Conservation (phyloP, 2,113 vertebrate species). For the Rattus rattus region DNA sequence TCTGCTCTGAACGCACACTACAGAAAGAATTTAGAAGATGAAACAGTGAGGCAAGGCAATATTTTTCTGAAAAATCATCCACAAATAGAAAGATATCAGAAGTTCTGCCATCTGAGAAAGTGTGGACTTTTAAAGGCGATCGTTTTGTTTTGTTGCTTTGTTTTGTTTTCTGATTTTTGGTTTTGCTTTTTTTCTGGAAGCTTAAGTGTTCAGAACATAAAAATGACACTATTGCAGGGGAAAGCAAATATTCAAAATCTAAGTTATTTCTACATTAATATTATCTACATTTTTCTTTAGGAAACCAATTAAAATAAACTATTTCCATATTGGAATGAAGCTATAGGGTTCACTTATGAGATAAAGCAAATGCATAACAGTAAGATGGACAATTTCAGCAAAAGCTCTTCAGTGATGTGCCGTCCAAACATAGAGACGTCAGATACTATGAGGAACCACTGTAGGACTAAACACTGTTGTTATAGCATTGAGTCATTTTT, state of each 20-base stretch:
- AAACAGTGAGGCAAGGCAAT: background rate
- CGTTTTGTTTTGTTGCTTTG: background rate
- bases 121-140: background rate
- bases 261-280: background rate
- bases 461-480: background rate
- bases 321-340: conserved; percentile 18
- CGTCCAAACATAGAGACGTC: background rate
- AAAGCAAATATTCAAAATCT: background rate
- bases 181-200: background rate
- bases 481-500: background rate
- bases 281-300: background rate
- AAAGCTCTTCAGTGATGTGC: background rate
- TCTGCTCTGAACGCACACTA: background rate
- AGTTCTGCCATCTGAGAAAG: background rate
- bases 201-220: background rate
- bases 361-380: background rate
- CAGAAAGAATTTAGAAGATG: background rate
- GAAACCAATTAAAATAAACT: background rate
- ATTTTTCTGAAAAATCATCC: background rate
- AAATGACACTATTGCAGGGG: background rate
- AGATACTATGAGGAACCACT: background rate
- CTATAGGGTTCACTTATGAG: background rate
- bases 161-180: background rate
- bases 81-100: background rate
- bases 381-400: background rate